A percentile compares a stretch with the other conserved stretches of the same genome.
Conservation (phyloP, 2,888 invertebrate genomes). For the Sminthurinus aureus region DNA sequence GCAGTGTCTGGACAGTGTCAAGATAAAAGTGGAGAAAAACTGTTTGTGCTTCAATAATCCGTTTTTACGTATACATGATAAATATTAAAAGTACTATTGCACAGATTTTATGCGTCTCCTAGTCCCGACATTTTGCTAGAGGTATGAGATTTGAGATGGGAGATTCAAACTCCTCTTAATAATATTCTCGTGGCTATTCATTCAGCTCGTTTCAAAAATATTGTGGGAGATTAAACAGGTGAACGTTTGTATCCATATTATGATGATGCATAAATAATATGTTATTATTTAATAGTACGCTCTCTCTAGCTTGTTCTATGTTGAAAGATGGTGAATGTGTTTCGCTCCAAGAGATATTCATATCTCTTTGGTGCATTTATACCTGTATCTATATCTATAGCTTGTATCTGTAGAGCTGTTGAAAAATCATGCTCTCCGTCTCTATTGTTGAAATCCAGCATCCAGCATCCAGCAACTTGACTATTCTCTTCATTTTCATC, state of each 20-base stretch:
- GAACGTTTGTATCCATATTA: neutral
- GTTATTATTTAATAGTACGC: neutral
- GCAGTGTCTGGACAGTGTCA: neutral
- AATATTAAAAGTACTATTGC: neutral
- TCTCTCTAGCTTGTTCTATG: neutral
- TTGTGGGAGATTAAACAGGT: neutral
- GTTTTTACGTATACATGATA: neutral
- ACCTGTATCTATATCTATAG: too few relatives aligned
- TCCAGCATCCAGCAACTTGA: too few relatives aligned
- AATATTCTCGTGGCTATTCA: neutral
- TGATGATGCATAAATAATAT: neutral
- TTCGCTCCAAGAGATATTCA: too few relatives aligned
- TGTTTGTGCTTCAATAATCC: conserved; percentile 14
- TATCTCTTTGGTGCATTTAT: too few relatives aligned
- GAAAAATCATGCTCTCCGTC: too few relatives aligned
- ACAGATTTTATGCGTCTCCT: too few relatives aligned
- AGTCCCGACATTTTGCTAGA: too few relatives aligned
- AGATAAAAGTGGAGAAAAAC: neutral
- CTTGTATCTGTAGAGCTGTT: too few relatives aligned
- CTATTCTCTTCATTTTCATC: too few relatives aligned
- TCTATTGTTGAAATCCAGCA: too few relatives aligned
- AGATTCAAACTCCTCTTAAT: too few relatives aligned
- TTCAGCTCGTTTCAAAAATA: neutral
- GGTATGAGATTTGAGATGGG: too few relatives aligned
- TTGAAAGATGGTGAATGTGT: neutral